These are phyloP conservation scores for Enteromius unitaeniatus DNA, from an alignment of 2,797 vertebrate genomes.

Conservation along the genomic window DNA sequence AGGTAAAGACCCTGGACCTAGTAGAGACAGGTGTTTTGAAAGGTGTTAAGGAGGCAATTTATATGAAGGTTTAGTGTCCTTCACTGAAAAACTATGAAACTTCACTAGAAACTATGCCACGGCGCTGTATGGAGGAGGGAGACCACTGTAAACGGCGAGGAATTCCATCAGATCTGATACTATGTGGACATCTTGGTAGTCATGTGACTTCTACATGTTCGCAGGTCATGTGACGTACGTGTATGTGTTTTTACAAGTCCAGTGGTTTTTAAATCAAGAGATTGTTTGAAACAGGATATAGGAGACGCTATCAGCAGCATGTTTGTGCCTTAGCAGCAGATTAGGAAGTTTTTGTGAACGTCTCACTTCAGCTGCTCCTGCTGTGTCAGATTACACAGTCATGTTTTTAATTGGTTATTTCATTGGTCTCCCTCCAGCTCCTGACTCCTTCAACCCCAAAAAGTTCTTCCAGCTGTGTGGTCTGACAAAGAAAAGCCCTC, in stretches of 20 bases:
- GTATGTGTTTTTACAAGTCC: neutral
- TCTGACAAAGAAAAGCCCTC: slow-evolving; percentile 87
- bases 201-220: neutral
- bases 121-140: neutral
- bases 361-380: neutral
- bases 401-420: neutral
- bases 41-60: neutral
- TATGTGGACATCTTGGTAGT: neutral
- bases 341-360: neutral
- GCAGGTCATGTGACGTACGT: neutral
- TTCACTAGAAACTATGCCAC: neutral
- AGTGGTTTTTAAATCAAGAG: neutral
- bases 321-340: slow-evolving; percentile 48
- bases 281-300: neutral
- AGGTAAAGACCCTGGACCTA: neutral
- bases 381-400: neutral
- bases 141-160: neutral
- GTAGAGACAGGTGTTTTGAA: neutral
- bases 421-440: slow-evolving; percentile 75
- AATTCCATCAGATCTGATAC: neutral
- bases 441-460: slow-evolving; percentile 92
- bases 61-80: neutral
- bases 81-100: no score
- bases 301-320: slow-evolving; percentile 65
- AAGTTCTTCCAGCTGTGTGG: slow-evolving; percentile 95